These are phyloP conservation scores for Acleris literana DNA, from an alignment of 2,888 invertebrate genomes.

Conservation along the genomic window DNA sequence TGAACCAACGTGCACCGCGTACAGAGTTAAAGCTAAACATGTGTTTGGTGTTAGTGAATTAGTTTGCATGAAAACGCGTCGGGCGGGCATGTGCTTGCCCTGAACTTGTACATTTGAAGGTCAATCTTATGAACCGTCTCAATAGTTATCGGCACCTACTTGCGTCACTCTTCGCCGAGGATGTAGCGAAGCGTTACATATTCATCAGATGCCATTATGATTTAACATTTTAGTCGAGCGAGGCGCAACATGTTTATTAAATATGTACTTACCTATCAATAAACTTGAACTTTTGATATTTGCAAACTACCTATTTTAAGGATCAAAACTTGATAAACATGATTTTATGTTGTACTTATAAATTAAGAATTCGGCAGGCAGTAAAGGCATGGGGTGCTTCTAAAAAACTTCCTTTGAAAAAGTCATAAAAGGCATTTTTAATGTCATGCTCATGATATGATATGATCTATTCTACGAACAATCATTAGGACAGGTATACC, in stretches of 20 bases:
- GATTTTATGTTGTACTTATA: no score
- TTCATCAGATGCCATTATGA: background rate
- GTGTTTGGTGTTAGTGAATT: slow-evolving; percentile 49
- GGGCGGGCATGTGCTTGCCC: slow-evolving; percentile 43
- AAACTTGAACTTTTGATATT: no score
- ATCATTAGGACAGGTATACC: background rate
- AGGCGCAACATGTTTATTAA: background rate
- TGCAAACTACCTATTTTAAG: no score
- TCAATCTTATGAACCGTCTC: slow-evolving; percentile 29
- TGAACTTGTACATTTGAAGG: slow-evolving; percentile 49
- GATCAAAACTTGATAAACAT: no score
- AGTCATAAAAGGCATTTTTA: no score
- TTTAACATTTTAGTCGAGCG: background rate
- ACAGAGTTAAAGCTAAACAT: slow-evolving; percentile 42
- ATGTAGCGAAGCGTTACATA: slow-evolving; percentile 4
- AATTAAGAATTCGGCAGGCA: no score
- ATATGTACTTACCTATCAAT: background rate
- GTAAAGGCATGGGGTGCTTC: no score
- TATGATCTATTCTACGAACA: background rate
- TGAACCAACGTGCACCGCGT: slow-evolving; percentile 32
- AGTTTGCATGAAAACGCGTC: slow-evolving; percentile 45
- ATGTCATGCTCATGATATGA: no score
- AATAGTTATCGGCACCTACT: slow-evolving; percentile 27
- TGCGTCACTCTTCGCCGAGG: slow-evolving; percentile 16
- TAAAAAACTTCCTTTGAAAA: no score